phyloP scores from a whole-genome alignment of 1,140 invertebrate species.

The Drosophila virilis region DNA sequence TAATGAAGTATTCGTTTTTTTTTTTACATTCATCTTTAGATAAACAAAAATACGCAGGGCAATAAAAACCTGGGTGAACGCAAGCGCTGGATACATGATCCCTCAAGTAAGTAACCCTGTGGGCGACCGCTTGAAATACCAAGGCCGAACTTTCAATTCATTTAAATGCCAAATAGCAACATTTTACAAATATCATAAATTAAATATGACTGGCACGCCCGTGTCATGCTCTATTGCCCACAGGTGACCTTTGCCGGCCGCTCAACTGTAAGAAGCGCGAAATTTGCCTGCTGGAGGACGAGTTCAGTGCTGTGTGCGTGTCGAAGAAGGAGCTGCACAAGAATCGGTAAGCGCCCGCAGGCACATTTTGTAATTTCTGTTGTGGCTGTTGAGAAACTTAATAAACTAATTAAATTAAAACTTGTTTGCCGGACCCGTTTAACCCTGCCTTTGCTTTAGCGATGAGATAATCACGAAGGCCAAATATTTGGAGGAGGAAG shows the following conservation, averaged over 20 bases:
- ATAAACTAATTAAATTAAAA: constrained; percentile 78
- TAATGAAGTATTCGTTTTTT: constrained; percentile 17
- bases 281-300: constrained; percentile 92
- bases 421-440: constrained; percentile 50
- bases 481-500: constrained; percentile 86
- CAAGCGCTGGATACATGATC: constrained; percentile 91
- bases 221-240: constrained; percentile 20
- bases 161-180: not conserved
- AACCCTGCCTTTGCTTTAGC: constrained; percentile 75
- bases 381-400: constrained; percentile 32
- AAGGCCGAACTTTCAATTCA: constrained; percentile 1
- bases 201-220: constrained; percentile 28
- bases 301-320: constrained; percentile 94
- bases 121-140: not conserved
- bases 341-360: constrained; percentile 88
- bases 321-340: constrained; percentile 93
- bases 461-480: constrained; percentile 89
- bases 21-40: constrained; percentile 42
- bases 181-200: constrained; percentile 39
- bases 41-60: constrained; percentile 75
- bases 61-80: constrained; percentile 84
- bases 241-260: constrained; percentile 93
- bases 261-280: constrained; percentile 95
- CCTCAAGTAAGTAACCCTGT: constrained; percentile 88
- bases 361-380: constrained; percentile 22